Base-by-base conservation (phyloP, 2,113 vertebrate species). In the Triplophysa siluroides region DNA sequence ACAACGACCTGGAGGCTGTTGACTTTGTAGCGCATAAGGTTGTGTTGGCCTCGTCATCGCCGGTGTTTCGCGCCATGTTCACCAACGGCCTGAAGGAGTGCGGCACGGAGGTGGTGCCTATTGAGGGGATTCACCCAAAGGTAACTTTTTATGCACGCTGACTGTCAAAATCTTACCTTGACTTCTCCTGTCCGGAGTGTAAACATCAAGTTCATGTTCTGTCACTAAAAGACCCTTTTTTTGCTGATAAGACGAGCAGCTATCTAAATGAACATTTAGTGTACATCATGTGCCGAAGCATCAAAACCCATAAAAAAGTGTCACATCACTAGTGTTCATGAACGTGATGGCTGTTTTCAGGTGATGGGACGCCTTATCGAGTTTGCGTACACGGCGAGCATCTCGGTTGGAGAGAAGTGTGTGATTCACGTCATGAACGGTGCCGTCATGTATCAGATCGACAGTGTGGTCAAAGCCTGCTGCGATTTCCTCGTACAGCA, bases 371-470 rank as follows among this genome's bases (percentile, higher is more conserved):
- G 95, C 0, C 88, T 98, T 82, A 94, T 98, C 0, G 97, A 98
- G 87, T 98, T 98, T 13, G 95, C 97, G 69, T 98, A 98, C 92
- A 98, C 97, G 0, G 96, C 96, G 9, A 95, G 95, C 84, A 96
- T 98, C 87, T 95, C 97, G 0, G 95, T 98, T 74, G 97, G 96
- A 0, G 97, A 98, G 91, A 94, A 95, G 85, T 98, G 96, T 0
- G 97, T 98, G 71, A 93, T 98, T 69, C 95, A 95, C 0, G 94
- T 98, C 79, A 96, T 98, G 95, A 98, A 96, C 3, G 97, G 96
- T 0, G 97, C 96, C 0, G 95, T 97, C 86, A 98, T 98, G 96
- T 98, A 98, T 90, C 97, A 98, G 91, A 97, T 98, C 2, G 97
- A 98, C 91, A 95, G 95, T 1, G 97, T 98, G 26, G 97, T 98